Evolutionary conservation across 2,113 vertebrate species (phyloP).

Genomic region (Osmerus eperlanus): DNA sequence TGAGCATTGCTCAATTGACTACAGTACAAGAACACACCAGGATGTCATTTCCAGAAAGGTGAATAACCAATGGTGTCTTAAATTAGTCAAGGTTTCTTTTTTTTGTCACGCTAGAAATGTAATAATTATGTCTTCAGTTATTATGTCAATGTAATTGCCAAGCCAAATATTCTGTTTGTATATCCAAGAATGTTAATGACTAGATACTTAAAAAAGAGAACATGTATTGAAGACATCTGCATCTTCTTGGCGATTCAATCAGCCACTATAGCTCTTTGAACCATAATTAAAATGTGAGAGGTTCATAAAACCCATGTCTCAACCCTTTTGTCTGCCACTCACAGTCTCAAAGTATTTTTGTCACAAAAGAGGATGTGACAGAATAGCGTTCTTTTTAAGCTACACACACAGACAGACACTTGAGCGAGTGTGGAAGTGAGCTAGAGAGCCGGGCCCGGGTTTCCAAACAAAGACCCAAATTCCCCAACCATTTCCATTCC

Average conservation of each 20-base stretch:
- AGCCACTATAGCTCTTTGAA: conserved; percentile 31
- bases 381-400: conserved; percentile 21
- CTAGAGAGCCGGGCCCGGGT: conserved; percentile 12
- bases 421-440: no score
- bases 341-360: conserved; percentile 33
- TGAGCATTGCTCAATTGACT: not conserved
- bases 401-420: conserved; percentile 8
- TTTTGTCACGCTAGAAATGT: conserved; percentile 44
- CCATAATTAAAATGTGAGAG: conserved; percentile 43
- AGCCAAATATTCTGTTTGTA: conserved; percentile 34
- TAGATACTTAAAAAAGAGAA: conserved; percentile 33
- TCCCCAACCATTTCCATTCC: conserved; percentile 39
- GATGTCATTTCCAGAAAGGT: no score
- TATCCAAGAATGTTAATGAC: conserved; percentile 48
- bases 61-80: not conserved
- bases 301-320: conserved; percentile 36
- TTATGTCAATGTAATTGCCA: conserved; percentile 45
- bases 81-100: conserved; percentile 21
- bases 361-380: conserved; percentile 35
- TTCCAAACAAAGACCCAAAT: conserved; percentile 25
- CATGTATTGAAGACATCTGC: conserved; percentile 46
- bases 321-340: conserved; percentile 28
- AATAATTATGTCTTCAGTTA: conserved; percentile 48
- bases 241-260: conserved; percentile 37
- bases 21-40: conserved; percentile 1